Conservation (phyloP, 2,113 vertebrate genomes). For the Micromys minutus region DNA sequence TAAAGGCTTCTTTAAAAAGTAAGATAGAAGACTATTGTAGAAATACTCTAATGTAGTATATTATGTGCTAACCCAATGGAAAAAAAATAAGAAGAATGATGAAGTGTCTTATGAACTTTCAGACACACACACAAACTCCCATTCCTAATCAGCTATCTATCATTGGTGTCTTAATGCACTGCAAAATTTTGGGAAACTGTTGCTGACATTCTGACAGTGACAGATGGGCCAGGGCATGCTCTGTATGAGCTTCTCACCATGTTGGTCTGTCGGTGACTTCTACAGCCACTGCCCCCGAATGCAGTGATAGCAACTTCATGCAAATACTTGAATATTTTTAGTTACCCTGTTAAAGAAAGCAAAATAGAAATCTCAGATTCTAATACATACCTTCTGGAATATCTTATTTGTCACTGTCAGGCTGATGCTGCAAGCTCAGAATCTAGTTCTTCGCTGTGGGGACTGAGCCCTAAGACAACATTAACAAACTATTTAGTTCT, state of each 20-base stretch:
- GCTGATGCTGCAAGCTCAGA: not conserved
- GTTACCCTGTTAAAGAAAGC: not conserved
- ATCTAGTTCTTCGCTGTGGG: not conserved
- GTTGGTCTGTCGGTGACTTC: not conserved
- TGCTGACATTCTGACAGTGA: constrained; percentile 30
- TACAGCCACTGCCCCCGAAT: not conserved
- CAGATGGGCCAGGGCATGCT: not conserved
- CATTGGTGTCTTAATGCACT: not conserved
- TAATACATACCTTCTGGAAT: not conserved
- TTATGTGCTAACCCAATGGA: not conserved
- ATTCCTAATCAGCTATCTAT: not conserved
- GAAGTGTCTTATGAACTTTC: not conserved
- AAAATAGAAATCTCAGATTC: not conserved
- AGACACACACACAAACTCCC: not conserved
- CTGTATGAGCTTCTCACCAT: rapidly evolving
- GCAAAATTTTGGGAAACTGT: not conserved
- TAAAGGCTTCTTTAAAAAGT: not conserved
- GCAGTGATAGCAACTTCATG: not conserved
- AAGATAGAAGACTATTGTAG: not conserved
- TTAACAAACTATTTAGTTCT: not conserved
- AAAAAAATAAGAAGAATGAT: not conserved
- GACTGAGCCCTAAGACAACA: not conserved
- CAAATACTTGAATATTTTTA: not conserved
- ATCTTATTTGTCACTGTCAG: not conserved
- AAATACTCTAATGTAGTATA: not conserved